Conservation (phyloP, 2,888 invertebrate genomes). For the Caenorhabditis afra region DNA sequence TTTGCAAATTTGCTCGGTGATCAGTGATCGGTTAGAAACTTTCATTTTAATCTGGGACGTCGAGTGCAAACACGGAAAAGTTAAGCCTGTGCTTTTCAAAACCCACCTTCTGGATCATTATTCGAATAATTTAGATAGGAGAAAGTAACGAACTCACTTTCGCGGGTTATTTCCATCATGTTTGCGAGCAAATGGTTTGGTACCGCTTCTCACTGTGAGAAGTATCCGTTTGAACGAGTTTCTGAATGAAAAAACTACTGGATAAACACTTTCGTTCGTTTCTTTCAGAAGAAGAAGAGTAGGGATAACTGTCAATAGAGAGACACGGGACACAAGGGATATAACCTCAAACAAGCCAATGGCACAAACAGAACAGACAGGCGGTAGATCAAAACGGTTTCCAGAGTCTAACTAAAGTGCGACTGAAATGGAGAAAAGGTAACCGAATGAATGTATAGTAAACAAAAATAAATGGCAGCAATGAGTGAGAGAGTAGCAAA, state of each 20-base stretch:
- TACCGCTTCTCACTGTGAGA: conserved; percentile 62
- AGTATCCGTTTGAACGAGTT: conserved; percentile 63
- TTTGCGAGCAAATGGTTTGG: conserved; percentile 45
- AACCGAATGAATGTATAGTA: conserved; percentile 26
- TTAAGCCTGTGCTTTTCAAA: conserved; percentile 1
- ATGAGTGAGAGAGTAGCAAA: conserved; percentile 30
- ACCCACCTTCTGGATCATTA: conserved; percentile 24
- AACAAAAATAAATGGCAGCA: conserved; percentile 58
- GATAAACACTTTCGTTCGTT: conserved; percentile 41
- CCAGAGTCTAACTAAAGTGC: conserved; percentile 26
- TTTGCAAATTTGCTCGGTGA: background rate
- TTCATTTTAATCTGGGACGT: background rate
- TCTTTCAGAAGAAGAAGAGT: conserved; percentile 12
- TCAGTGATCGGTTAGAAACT: conserved; percentile 16
- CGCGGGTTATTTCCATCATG: conserved; percentile 64
- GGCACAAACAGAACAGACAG: background rate
- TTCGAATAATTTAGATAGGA: conserved; percentile 24
- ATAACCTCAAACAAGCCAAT: conserved; percentile 22
- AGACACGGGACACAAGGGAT: background rate
- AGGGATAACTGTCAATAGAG: conserved; percentile 15
- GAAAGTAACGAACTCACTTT: conserved; percentile 59
- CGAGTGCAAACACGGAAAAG: conserved; percentile 19
- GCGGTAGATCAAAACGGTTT: conserved; percentile 14
- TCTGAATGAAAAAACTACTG: conserved; percentile 41
- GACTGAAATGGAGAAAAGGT: conserved; percentile 15